Evolutionary conservation across 1,140 invertebrate genomes (phyloP).

Genomic region (Caenorhabditis tropicalis): DNA sequence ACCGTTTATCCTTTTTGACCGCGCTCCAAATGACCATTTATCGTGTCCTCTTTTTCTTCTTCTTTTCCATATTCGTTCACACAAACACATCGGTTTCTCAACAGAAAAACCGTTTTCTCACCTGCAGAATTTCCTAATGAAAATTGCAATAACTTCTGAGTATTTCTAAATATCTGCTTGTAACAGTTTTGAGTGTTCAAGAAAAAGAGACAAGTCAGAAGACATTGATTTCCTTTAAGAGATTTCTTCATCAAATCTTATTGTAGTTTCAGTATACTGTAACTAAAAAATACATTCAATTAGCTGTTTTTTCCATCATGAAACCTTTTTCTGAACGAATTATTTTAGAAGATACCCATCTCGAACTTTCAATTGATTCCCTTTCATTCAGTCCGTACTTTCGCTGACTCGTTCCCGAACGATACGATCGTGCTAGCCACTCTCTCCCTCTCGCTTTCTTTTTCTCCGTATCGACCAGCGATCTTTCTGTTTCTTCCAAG

Average conservation of each 20-base stretch:
- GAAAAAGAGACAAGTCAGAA: too few relatives aligned
- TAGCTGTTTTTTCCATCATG: neutral
- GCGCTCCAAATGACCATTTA: neutral
- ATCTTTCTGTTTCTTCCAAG: neutral
- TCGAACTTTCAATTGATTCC: neutral
- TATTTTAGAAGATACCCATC: neutral
- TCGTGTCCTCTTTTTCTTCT: slow-evolving; percentile 3
- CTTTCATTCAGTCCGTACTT: neutral
- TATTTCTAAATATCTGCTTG: too few relatives aligned
- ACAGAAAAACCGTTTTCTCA: too few relatives aligned
- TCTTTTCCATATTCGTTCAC: neutral
- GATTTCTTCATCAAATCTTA: too few relatives aligned
- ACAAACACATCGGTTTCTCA: neutral
- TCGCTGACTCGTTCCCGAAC: slow-evolving; percentile 19
- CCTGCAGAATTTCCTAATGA: too few relatives aligned
- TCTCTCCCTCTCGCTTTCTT: neutral
- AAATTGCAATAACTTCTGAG: too few relatives aligned
- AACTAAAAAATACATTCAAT: too few relatives aligned
- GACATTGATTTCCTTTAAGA: too few relatives aligned
- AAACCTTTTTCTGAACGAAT: too few relatives aligned
- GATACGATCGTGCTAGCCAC: slow-evolving; percentile 42
- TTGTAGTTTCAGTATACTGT: too few relatives aligned
- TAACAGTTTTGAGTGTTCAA: too few relatives aligned
- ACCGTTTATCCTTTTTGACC: slow-evolving; percentile 26
- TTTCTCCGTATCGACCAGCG: slow-evolving; percentile 9